phyloP scores from a whole-genome alignment of 2,113 vertebrate species.

The Hydropotes inermis region DNA sequence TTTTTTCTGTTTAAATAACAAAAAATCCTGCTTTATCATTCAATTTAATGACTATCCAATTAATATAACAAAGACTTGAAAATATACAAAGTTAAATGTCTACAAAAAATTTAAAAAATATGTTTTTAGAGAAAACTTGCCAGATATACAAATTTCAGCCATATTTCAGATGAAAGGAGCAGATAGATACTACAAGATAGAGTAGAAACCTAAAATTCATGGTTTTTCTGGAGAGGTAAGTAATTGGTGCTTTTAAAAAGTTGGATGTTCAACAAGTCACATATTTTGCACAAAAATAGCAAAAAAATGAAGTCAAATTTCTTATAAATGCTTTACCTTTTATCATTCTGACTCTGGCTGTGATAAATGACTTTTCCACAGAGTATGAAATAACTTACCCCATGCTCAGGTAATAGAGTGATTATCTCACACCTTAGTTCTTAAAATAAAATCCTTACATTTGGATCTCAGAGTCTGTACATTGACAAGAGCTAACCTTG shows the following conservation, averaged over 20 bases:
- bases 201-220: not conserved
- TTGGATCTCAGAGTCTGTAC: fast-evolving
- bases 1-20: not conserved
- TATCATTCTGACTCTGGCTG: not conserved
- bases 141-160: slow-evolving; percentile 10
- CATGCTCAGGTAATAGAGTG: not conserved
- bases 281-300: slow-evolving; percentile 21
- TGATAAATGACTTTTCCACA: slow-evolving; percentile 8
- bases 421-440: not conserved
- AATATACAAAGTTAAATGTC: not conserved
- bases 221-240: not conserved
- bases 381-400: not conserved
- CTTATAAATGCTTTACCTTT: not conserved
- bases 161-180: not conserved
- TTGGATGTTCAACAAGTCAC: not conserved
- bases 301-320: not conserved
- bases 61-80: not conserved
- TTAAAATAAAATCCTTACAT: not conserved
- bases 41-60: not conserved
- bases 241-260: slow-evolving; percentile 14
- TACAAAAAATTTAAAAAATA: not conserved
- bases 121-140: not conserved
- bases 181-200: not conserved
- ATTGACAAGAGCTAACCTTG: not conserved
- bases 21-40: not conserved